Percentiles rank a stretch among this genome's conserved stretches.
These are phyloP conservation scores for Nebria brevicollis DNA, from an alignment of 2,888 invertebrate species.

Conservation along the genomic window DNA sequence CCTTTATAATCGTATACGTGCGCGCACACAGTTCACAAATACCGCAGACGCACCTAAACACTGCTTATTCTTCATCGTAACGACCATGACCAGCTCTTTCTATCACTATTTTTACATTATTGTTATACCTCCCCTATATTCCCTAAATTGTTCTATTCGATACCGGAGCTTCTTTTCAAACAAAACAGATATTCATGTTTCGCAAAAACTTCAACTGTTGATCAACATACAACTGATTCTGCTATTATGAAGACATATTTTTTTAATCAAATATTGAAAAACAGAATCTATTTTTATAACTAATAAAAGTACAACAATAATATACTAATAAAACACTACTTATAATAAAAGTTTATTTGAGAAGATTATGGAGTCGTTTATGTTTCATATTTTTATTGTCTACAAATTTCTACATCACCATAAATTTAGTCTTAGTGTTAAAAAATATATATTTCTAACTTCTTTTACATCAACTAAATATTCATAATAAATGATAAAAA, in stretches of 20 bases:
- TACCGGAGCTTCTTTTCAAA: no score
- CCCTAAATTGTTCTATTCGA: no score
- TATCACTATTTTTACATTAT: neutral
- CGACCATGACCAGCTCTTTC: slow-evolving; percentile 7
- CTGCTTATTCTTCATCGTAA: neutral
- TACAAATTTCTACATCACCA: slow-evolving; percentile 34
- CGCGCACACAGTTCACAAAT: neutral
- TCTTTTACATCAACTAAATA: no score
- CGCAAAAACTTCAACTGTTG: no score
- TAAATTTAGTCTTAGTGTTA: neutral
- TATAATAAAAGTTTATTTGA: slow-evolving; percentile 22
- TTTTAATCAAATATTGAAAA: neutral
- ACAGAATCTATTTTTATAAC: neutral
- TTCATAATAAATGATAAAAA: no score
- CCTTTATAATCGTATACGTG: slow-evolving; percentile 23
- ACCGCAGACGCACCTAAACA: neutral
- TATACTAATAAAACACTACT: neutral
- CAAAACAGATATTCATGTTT: no score
- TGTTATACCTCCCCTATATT: neutral
- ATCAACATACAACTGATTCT: no score
- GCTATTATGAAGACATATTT: no score
- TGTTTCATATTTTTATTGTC: slow-evolving; percentile 36
- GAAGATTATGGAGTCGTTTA: slow-evolving; percentile 41
- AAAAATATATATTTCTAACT: neutral
- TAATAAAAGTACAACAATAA: neutral